Base-by-base conservation (phyloP, 2,113 vertebrate genomes). In the Microtus ochrogaster region DNA sequence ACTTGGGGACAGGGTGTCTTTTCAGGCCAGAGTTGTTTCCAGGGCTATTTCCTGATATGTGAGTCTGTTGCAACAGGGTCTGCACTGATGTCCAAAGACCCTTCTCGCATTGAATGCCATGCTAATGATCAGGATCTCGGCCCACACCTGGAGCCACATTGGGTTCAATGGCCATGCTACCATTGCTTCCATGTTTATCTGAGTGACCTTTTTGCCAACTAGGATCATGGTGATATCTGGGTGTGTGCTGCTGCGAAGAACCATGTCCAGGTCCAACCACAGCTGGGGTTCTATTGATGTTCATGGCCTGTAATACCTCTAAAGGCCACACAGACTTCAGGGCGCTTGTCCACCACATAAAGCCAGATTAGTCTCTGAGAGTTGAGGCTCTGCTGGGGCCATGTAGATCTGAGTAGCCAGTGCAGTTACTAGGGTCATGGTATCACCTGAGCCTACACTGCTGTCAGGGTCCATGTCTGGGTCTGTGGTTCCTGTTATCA, bases 331-430 rank as follows among this genome's bases (percentile, higher is more conserved):
- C 5, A 16, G 14, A 70, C 16, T 16, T 66, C 68, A 70, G 6
- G 14, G 6, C 6, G 0, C 11, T 70, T 7, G 14, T 6, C 33
- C 33, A 36, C 14, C 33, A 36, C 6, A 14, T 33, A 36, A 16
- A 36, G 14, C 0, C 30, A 68, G 66, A 13, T 68, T 68, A 36
- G 2, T 70, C 5, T 70, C 16, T 36, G 14, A 70, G 68, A 14
- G 14, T 70, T 70, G 14, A 70, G 33, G 5, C 13, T 70, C 30
- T 70, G 33, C 68, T 36, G 2, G 33, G 4, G 14, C 6, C 33
- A 36, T 7, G 5, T 17, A 70, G 14, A 70, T 17, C 13, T 70
- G 66, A 70, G 66, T 36, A 70, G 14, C 14, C 66, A 36, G 66
- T 33, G 66, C 33, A 17, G 6, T 36, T 33, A 7, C 33, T 6